Evolutionary conservation across 2,797 vertebrate genomes (phyloP), one percentile per base, ranked within the genome.

Genomic region (Rhinella marina): DNA sequence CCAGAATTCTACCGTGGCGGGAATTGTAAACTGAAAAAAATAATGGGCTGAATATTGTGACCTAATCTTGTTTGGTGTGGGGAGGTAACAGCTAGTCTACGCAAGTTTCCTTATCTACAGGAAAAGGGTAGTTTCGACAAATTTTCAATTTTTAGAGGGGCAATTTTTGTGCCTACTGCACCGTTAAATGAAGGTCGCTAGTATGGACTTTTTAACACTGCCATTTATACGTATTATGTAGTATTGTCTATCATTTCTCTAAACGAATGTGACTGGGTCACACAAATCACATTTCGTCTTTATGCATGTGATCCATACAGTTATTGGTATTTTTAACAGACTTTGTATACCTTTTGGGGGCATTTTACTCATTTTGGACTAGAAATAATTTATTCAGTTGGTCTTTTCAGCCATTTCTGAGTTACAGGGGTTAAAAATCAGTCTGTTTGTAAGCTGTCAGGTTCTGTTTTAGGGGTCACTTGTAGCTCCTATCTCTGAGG

Each of bases 141-240:
- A n/a, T n/a, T 68, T 68, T 68, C 2, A 17, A 70, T 70, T 70
- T 3, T 70, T 32, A 73, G 29, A 25, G 48, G 48, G 75, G 41
- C 9, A 16, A 6, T 14, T 77, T n/a, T 25, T 77, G 23, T 17
- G 16, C 19, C 52, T 48, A 50, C 41, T 75, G 41, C 16, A 48
- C 57, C 68, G 48, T 56, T 41, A 82, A 54, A 83, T n/a, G 27
- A 56, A 77, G 50, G 2, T 78, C n/a, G 6, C 68, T 14, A n/a
- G n/a, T n/a, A n/a, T n/a, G 59, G 32, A 48, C 79, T 41, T n/a
- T 54, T 57, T 81, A 81, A 76, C 88, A 86, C 84, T 89, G 88
- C 88, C 88, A 82, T 68, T n/a, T 3, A 21, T 10, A 75, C 32
- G 17, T 9, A 29, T 61, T 41, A n/a, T 84, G 73, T 89, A 83